Percentiles rank a stretch among this genome's conserved stretches.
These are phyloP conservation scores for Nemoura dubitans DNA, from an alignment of 2,888 invertebrate genomes.

Conservation along the genomic window DNA sequence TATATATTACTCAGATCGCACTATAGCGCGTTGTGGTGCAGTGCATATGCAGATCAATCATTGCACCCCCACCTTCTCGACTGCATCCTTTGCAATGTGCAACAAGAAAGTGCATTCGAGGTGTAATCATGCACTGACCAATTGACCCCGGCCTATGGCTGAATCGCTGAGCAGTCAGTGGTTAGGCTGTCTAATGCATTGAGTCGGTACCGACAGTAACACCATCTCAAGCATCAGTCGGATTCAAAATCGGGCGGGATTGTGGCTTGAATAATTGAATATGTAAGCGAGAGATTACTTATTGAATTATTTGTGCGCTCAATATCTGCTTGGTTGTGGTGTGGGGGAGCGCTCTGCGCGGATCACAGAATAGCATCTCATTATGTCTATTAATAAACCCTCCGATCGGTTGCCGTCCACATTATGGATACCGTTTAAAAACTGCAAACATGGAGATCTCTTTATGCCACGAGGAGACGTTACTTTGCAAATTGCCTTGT, in stretches of 20 bases:
- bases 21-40: background rate
- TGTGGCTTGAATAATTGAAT: conserved; percentile 20
- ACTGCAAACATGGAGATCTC: background rate
- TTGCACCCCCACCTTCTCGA: conserved; percentile 24
- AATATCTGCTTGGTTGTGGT: no score
- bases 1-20: conserved; percentile 8
- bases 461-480: background rate
- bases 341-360: no score
- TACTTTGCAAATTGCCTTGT: background rate
- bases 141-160: background rate
- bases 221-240: background rate
- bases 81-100: conserved; percentile 16
- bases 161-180: background rate
- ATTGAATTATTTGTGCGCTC: background rate
- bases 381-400: background rate
- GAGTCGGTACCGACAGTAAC: background rate
- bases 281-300: background rate
- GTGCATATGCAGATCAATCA: conserved; percentile 31
- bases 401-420: background rate
- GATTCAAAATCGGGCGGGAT: background rate
- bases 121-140: conserved; percentile 28
- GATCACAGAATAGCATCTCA: background rate
- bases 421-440: background rate
- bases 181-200: conserved; percentile 16
- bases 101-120: conserved; percentile 7